Percentiles rank a stretch among this genome's conserved stretches.
Evolutionary conservation across 2,888 invertebrate genomes (phyloP).

Genomic region (Athetis lepigone): DNA sequence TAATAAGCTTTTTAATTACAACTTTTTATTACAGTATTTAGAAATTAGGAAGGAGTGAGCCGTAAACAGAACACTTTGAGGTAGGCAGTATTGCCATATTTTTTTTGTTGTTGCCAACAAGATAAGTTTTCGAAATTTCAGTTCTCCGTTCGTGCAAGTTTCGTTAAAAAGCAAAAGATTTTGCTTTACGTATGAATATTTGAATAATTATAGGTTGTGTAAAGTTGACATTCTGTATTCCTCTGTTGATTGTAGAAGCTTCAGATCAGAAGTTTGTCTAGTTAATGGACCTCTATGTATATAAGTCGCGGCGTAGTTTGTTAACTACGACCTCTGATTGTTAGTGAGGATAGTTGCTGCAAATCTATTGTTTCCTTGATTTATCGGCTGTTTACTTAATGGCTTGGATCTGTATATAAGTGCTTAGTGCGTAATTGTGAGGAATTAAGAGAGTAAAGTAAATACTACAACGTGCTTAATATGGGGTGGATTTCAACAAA

Average conservation of each 20-base stretch:
- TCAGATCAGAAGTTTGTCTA: conserved; percentile 50
- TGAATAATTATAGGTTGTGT: no score
- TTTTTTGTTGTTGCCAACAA: no score
- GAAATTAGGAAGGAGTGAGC: no score
- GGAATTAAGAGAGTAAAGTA: neutral
- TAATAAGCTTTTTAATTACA: no score
- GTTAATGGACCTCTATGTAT: conserved; percentile 51
- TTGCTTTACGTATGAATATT: neutral
- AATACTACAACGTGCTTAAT: conserved; percentile 3
- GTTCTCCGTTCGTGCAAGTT: no score
- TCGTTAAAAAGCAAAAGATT: neutral
- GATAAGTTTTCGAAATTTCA: no score
- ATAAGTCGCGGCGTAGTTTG: conserved; percentile 37
- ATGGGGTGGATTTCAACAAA: no score
- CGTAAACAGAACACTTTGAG: no score
- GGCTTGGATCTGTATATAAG: neutral
- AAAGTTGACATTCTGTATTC: conserved; percentile 22
- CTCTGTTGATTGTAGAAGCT: neutral
- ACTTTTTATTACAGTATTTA: no score
- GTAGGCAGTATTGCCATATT: no score
- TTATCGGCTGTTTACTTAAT: conserved; percentile 18
- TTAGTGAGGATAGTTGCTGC: conserved; percentile 21
- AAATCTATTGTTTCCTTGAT: conserved; percentile 42
- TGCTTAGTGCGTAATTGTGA: no score
- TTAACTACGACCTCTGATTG: conserved; percentile 46